phyloP scores from a whole-genome alignment of 2,888 invertebrate genomes.

The Aphodius sticticus region DNA sequence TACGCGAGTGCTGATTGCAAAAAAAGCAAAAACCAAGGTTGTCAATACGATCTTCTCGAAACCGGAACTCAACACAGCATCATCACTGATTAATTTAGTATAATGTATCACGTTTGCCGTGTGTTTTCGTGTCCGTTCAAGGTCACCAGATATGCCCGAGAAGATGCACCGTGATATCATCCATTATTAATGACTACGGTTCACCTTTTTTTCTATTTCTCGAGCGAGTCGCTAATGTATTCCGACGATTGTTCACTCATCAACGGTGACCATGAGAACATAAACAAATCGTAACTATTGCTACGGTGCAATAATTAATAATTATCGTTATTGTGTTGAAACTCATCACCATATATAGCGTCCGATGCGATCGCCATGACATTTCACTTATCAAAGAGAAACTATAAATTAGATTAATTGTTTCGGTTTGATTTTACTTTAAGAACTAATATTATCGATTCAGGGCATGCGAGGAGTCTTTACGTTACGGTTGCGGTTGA shows the following conservation, averaged over 20 bases:
- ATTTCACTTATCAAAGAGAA: slow-evolving; percentile 1
- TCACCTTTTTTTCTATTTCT: slow-evolving; percentile 4
- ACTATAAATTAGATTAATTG: background rate
- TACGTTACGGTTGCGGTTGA: background rate
- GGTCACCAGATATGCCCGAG: slow-evolving; percentile 10
- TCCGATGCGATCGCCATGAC: slow-evolving; percentile 8
- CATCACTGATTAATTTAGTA: slow-evolving; percentile 4
- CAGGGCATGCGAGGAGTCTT: background rate
- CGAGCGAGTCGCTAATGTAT: slow-evolving; percentile 24
- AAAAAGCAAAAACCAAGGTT: background rate
- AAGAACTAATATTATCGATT: background rate
- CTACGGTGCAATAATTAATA: slow-evolving; percentile 22
- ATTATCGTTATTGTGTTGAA: slow-evolving; percentile 22
- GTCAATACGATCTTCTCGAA: background rate
- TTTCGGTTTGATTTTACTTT: background rate
- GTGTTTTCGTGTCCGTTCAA: background rate
- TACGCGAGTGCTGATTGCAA: background rate
- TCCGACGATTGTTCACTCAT: slow-evolving; percentile 22
- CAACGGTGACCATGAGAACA: slow-evolving; percentile 17
- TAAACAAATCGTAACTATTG: slow-evolving; percentile 17
- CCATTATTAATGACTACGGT: slow-evolving; percentile 10
- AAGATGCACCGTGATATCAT: slow-evolving; percentile 26
- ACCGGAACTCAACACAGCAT: background rate
- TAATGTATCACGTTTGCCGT: slow-evolving; percentile 4
- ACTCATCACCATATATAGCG: slow-evolving; percentile 7